Evolutionary conservation across 1,140 invertebrate genomes (phyloP).

Genomic region (Calycopis cecrops): DNA sequence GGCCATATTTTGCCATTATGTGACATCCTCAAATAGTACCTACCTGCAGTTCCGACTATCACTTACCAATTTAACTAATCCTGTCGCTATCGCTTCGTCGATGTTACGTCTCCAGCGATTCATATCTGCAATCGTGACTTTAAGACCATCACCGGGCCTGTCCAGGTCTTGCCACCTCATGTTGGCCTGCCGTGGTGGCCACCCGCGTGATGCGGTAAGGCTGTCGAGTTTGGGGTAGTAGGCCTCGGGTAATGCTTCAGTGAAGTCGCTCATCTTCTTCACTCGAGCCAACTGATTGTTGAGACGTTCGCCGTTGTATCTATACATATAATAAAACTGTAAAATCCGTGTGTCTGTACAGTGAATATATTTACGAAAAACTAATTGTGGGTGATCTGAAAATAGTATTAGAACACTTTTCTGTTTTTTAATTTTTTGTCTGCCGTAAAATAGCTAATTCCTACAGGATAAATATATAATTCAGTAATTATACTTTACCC

Average conservation of each 20-base stretch:
- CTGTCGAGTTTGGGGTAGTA: conserved; percentile 78
- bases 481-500: too few species aligned
- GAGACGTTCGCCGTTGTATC: conserved; percentile 78
- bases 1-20: too few species aligned
- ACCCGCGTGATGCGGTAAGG: conserved; percentile 71
- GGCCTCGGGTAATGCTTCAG: conserved; percentile 71
- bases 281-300: conserved; percentile 73
- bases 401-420: too few species aligned
- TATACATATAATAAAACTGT: too few species aligned
- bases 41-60: too few species aligned
- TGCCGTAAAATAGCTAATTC: too few species aligned
- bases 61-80: conserved; percentile 51
- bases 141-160: conserved; percentile 75
- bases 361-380: too few species aligned
- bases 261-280: conserved; percentile 73
- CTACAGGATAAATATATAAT: too few species aligned
- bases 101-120: conserved; percentile 78
- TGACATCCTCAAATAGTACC: too few species aligned
- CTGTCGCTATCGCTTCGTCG: conserved; percentile 78
- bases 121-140: conserved; percentile 74
- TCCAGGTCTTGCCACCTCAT: conserved; percentile 70
- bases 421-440: too few species aligned
- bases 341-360: too few species aligned
- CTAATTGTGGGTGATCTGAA: too few species aligned
- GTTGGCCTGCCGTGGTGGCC: conserved; percentile 74